A percentile compares a stretch with the other conserved stretches of the same genome.
Evolutionary conservation across 2,113 vertebrate species (phyloP).

Genomic region (Vulpes ferrilata): DNA sequence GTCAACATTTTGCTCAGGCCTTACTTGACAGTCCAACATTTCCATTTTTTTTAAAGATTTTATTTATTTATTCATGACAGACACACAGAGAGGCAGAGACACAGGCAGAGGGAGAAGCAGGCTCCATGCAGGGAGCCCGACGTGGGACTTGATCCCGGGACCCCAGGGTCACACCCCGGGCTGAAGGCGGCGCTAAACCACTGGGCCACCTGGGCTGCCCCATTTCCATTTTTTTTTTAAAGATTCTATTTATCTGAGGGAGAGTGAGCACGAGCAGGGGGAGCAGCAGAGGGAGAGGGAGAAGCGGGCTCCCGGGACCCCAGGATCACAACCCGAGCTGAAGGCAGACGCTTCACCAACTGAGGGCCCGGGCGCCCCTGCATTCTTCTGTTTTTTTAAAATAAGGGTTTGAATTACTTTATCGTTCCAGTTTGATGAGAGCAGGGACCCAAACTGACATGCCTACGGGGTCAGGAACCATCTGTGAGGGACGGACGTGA

Average conservation of each 20-base stretch:
- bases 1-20: not conserved
- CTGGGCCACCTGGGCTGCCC: too few relatives aligned
- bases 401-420: not conserved
- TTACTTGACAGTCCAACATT: not conserved
- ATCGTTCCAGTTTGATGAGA: not conserved
- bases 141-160: too few relatives aligned
- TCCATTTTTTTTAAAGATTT: not conserved
- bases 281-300: not conserved
- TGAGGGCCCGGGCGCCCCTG: too few relatives aligned
- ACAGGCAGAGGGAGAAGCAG: too few relatives aligned
- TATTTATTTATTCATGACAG: not conserved
- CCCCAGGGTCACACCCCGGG: too few relatives aligned
- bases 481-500: not conserved
- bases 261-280: not conserved
- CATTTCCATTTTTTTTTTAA: not conserved
- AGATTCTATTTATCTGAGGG: not conserved
- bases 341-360: not conserved
- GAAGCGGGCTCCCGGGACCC: not conserved
- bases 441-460: too few relatives aligned
- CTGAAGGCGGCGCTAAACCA: too few relatives aligned
- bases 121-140: too few relatives aligned
- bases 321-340: not conserved
- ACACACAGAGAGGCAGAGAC: too few relatives aligned
- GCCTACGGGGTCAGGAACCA: not conserved
- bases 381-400: not conserved